phyloP scores from a whole-genome alignment of 2,888 invertebrate genomes.

The Drosophila emarginata region DNA sequence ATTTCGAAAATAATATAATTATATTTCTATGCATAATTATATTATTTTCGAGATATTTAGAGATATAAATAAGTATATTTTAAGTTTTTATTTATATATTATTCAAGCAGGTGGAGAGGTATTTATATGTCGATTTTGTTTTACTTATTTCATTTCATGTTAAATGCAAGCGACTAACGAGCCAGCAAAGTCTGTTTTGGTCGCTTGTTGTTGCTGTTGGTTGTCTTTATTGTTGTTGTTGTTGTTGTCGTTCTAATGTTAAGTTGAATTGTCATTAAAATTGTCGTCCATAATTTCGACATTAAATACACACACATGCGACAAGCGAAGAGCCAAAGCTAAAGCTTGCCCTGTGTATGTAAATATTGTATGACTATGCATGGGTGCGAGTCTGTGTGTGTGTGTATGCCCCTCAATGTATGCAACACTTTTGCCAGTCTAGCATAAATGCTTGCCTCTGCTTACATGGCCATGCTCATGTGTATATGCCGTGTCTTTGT shows the following conservation, averaged over 20 bases:
- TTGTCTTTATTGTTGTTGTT: slow-evolving; percentile 34
- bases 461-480: slow-evolving; percentile 21
- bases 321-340: slow-evolving; percentile 3
- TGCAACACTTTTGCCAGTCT: slow-evolving; percentile 68
- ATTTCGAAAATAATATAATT: no score
- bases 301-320: slow-evolving; percentile 71
- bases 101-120: no score
- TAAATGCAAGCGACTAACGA: slow-evolving; percentile 57
- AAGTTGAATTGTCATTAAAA: slow-evolving; percentile 79
- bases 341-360: slow-evolving; percentile 50
- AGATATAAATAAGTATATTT: no score
- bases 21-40: no score
- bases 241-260: slow-evolving; percentile 77
- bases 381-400: slow-evolving; percentile 44
- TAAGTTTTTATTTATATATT: no score
- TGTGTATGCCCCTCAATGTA: slow-evolving; percentile 52
- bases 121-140: slow-evolving; percentile 15
- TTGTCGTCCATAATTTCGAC: slow-evolving; percentile 79
- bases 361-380: slow-evolving; percentile 41
- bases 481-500: slow-evolving; percentile 26
- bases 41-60: no score
- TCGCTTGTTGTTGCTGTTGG: slow-evolving; percentile 46
- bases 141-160: slow-evolving; percentile 27
- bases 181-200: slow-evolving; percentile 57
- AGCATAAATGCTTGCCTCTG: slow-evolving; percentile 68